Base-by-base conservation (phyloP, 2,797 vertebrate species). In the Pipistrellus kuhlii region DNA sequence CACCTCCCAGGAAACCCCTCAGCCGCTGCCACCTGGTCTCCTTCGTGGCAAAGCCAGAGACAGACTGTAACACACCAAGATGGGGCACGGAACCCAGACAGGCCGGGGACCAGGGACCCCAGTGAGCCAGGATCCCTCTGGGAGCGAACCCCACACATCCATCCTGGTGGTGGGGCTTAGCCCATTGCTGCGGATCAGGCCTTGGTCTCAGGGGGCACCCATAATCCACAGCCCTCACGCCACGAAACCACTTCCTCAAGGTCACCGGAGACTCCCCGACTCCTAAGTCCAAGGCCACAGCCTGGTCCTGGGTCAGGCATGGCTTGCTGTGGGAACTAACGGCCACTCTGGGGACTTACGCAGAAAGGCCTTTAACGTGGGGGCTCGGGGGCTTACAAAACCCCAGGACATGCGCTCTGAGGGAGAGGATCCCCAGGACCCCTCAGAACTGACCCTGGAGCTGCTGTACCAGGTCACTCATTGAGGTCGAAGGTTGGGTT, bases 181-280 rank as follows among this genome's bases (percentile, higher is more conserved):
- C 41, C 35, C 32, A 7, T 12, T 4, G 21, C 81, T 27, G 0
- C 38, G 18, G 41, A 41, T 18, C 25, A 41, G 18, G 41, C 18
- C 3, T 0, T 18, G 82, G 23, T 85, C 27, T n/a, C 15, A 6
- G 18, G 57, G 14, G 82, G 53, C 3, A 32, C 18, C 69, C 77
- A 11, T 5, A 4, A 15, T 0, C 0, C 18, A 38, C 8, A 17
- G 23, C 20, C 13, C 17, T 13, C 10, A 2, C 18, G 21, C 71
- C 21, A 3, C 5, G 11, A 64, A 66, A 66, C 38, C 27, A 2
- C 46, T 64, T 76, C 77, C 55, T 32, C 25, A 5, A 32, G 21
- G 66, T 21, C 46, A 32, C 12, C 25, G 0, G 32, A 0, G 6
- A 32, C 21, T 11, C 51, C 46, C 18, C 2, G 46, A 10, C 20